Conservation (phyloP, 2,113 vertebrate genomes). For the Brachypodius melanocephalos region DNA sequence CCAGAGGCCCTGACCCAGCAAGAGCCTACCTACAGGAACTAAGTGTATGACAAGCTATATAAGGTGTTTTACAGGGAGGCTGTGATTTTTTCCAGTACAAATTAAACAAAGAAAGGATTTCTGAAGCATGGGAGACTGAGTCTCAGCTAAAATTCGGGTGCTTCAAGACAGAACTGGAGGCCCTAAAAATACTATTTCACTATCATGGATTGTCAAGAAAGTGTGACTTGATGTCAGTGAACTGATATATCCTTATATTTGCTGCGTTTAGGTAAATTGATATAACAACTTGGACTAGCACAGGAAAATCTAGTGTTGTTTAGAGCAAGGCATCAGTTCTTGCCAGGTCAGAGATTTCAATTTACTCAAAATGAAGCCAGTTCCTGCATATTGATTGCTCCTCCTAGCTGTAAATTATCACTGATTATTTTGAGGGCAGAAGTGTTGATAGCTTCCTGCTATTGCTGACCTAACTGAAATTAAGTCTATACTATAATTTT, state of each 20-base stretch:
- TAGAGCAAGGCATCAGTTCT: background rate
- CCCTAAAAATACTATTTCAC: background rate
- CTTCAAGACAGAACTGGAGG: background rate
- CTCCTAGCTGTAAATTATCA: constrained; percentile 41
- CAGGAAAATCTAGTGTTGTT: background rate
- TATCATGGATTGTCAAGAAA: background rate
- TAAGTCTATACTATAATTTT: background rate
- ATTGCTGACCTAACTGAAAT: constrained; percentile 13
- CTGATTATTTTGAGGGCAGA: constrained; percentile 29
- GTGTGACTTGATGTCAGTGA: background rate
- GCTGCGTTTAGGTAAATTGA: background rate
- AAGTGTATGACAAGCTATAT: background rate
- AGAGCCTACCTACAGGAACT: background rate
- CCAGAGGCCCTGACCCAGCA: background rate
- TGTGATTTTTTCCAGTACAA: background rate
- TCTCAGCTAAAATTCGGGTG: background rate
- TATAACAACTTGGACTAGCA: background rate
- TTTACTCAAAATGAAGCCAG: constrained; percentile 24
- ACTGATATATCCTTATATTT: background rate
- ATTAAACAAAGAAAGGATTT: background rate
- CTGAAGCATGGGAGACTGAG: background rate
- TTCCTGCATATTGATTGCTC: constrained; percentile 47
- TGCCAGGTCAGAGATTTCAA: constrained; percentile 17
- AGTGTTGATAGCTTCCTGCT: constrained; percentile 30
- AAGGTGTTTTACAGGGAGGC: background rate